Percentiles rank a stretch among this genome's conserved stretches.
Evolutionary conservation across 2,113 vertebrate genomes (phyloP).

Genomic region (Vidua chalybeata): DNA sequence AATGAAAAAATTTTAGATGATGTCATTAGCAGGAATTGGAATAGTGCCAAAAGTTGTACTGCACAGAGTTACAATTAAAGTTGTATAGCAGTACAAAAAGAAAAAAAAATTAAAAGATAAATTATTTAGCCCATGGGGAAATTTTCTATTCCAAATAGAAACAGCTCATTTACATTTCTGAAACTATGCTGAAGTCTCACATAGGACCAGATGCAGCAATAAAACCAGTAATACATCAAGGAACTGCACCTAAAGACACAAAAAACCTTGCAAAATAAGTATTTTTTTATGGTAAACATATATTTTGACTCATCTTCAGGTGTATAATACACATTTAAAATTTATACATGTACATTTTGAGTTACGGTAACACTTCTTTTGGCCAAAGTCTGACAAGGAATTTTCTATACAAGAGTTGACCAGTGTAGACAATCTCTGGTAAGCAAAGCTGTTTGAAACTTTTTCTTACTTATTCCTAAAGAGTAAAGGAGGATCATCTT

Average conservation of each 20-base stretch:
- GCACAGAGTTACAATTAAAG: background rate
- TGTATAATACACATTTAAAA: background rate
- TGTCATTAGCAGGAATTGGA: background rate
- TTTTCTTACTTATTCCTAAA: background rate
- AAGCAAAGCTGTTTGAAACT: background rate
- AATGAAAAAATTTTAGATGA: background rate
- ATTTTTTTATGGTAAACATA: background rate
- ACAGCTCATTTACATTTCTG: slow-evolving; percentile 50
- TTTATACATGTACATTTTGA: background rate
- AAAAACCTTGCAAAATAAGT: background rate
- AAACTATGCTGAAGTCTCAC: background rate
- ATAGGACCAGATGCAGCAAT: background rate
- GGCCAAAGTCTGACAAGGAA: background rate
- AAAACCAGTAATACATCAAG: background rate
- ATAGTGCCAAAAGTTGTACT: background rate
- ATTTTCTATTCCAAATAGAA: slow-evolving; percentile 21
- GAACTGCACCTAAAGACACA: background rate
- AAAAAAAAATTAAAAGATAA: background rate
- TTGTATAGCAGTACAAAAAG: background rate
- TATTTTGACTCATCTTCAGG: background rate
- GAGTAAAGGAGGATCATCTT: background rate
- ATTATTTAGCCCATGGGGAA: background rate
- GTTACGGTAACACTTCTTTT: background rate
- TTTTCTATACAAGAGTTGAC: background rate
- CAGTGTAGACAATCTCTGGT: background rate